Percentiles rank a stretch among this genome's conserved stretches.
Conservation (phyloP, 2,113 vertebrate species). For the Vombatus ursinus region DNA sequence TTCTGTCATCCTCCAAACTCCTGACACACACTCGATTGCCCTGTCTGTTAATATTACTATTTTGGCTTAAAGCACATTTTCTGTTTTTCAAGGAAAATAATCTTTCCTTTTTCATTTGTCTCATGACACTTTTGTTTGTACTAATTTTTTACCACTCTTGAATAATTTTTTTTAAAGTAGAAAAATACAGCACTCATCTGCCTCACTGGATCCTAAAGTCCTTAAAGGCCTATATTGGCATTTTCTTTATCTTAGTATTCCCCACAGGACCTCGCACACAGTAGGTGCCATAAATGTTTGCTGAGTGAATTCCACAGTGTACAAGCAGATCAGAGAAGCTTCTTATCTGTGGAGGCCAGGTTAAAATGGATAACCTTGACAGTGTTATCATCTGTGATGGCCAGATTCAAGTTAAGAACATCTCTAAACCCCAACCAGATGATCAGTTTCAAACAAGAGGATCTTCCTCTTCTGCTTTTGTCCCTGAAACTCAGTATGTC, state of each 20-base stretch:
- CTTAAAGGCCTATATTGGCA: neutral
- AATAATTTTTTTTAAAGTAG: neutral
- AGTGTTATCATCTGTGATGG: neutral
- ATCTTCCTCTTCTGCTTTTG: neutral
- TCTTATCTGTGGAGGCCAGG: neutral
- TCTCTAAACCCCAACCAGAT: neutral
- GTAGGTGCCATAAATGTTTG: neutral
- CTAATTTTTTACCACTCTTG: neutral
- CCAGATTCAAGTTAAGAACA: neutral
- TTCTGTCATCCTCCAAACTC: neutral
- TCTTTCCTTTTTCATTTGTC: neutral
- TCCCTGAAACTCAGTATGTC: neutral
- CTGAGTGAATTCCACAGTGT: neutral
- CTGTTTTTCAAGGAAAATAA: neutral
- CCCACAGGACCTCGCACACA: neutral
- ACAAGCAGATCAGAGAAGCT: neutral
- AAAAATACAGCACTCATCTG: neutral
- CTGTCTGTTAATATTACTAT: neutral
- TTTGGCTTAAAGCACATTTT: neutral
- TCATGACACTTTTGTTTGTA: neutral
- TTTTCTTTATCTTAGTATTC: neutral
- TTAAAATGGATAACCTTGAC: neutral
- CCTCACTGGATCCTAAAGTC: neutral
- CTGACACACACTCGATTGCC: neutral
- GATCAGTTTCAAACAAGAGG: neutral